Conservation (phyloP, 2,888 invertebrate species). For the Nomada goodeniana region DNA sequence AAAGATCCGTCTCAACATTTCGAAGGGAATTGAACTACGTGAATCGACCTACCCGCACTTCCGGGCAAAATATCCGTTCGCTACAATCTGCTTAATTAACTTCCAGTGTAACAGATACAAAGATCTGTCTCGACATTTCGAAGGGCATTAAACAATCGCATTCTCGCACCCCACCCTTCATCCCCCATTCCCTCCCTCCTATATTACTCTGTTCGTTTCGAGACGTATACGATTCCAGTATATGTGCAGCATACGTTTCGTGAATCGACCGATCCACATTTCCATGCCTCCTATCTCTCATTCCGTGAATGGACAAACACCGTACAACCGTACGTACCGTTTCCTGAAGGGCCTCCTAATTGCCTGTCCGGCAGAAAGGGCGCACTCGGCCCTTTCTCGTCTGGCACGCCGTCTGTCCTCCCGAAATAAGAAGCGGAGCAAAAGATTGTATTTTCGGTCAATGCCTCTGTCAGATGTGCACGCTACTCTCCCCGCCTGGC, state of each 20-base stretch:
- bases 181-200: too few species aligned
- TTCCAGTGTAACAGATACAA: too few species aligned
- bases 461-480: constrained; percentile 77
- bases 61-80: too few species aligned
- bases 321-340: constrained; percentile 34
- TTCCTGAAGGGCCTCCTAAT: constrained; percentile 64
- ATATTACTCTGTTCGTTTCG: background rate
- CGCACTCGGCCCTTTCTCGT: constrained; percentile 50
- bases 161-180: too few species aligned
- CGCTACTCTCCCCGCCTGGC: constrained; percentile 49
- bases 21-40: too few species aligned
- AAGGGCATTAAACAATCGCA: too few species aligned
- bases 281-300: constrained; percentile 27
- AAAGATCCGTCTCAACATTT: too few species aligned
- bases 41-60: too few species aligned
- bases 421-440: constrained; percentile 65
- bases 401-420: constrained; percentile 66
- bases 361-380: constrained; percentile 64
- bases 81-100: too few species aligned
- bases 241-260: background rate
- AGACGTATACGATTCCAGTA: background rate
- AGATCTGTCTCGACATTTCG: too few species aligned
- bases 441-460: constrained; percentile 77
- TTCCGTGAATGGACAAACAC: constrained; percentile 48
- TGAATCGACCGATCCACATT: constrained; percentile 28